Evolutionary conservation across 2,888 invertebrate genomes (phyloP).

Genomic region (Phengaris alcon): DNA sequence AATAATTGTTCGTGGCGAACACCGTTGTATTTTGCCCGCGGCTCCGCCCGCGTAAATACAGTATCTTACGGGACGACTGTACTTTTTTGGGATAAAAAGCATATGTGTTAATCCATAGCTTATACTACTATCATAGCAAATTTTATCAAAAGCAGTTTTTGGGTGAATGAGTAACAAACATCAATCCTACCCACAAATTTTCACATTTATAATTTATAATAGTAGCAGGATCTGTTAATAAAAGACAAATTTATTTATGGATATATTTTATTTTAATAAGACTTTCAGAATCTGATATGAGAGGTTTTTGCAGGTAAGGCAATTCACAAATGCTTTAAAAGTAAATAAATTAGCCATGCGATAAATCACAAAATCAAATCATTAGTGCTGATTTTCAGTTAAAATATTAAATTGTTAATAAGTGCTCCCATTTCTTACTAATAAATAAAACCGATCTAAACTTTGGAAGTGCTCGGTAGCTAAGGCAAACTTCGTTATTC

Average conservation of each 20-base stretch:
- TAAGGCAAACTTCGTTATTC: slow-evolving; percentile 51
- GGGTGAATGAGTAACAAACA: too few relatives aligned
- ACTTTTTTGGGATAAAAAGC: too few relatives aligned
- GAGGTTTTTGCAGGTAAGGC: slow-evolving; percentile 70
- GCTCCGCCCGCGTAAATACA: too few relatives aligned
- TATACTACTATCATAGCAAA: too few relatives aligned
- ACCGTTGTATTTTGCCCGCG: too few relatives aligned
- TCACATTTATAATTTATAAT: too few relatives aligned
- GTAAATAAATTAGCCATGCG: slow-evolving; percentile 71
- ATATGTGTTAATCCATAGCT: too few relatives aligned
- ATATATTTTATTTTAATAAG: slow-evolving; percentile 73
- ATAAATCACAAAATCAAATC: slow-evolving; percentile 52
- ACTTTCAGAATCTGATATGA: slow-evolving; percentile 71
- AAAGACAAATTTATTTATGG: slow-evolving; percentile 49
- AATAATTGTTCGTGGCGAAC: too few relatives aligned
- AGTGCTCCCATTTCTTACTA: slow-evolving; percentile 50
- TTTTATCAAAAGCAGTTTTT: too few relatives aligned
- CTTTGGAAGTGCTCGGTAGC: slow-evolving; percentile 5
- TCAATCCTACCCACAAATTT: too few relatives aligned
- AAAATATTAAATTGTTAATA: slow-evolving; percentile 57
- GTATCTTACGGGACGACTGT: too few relatives aligned
- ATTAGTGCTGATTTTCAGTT: slow-evolving; percentile 50
- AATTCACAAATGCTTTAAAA: slow-evolving; percentile 65
- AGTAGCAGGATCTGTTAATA: slow-evolving; percentile 27
- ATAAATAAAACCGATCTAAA: slow-evolving; percentile 18